Base-by-base conservation (phyloP, 2,888 invertebrate genomes). In the Rhopalosiphum nymphaeae region DNA sequence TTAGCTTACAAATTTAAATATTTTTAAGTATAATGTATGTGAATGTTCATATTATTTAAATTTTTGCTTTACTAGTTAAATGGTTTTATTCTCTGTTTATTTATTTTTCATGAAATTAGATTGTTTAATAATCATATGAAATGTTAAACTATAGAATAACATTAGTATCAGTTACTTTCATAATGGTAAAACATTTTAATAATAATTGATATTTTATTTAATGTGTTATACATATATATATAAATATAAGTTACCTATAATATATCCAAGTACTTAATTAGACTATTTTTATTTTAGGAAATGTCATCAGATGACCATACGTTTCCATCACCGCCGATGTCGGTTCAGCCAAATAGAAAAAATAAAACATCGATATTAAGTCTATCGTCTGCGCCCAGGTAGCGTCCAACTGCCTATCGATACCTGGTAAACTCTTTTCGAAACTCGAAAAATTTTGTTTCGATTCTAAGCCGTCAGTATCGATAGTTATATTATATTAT, bases 291-390 rank as follows among this genome's bases (percentile, higher is more conserved):
- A 49, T 90, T 86, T 61, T 86, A 94, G 93, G 93, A 94, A 94
- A 94, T 94, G 93, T 94, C 93, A 86, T 90, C 93, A 29, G 57
- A 85, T 67, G 89, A 93, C 44, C 89, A 94, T 94, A 90, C 90
- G 4, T 94, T 57, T 86, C 90, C 85, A 61, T 94, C 97, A 95
- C 98, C 98, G 95, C 98, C 98, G 95, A 97, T 98, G 96, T 98
- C 98, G 94, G 98, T 98, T 96, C 98, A 98, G 96, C 98, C 98
- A 95, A 98, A 97, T 95, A 97, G 98, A 96, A 98, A 98, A 96
- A 97, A 97, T 95, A 97, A 97, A 96, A 42, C 93, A 0, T 94
- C 93, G n/a, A 85, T 94, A 10, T 86, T 94, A 85, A 94, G 93
- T 91, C n/a, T 94, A 49, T 90, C 93, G 0, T 94, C 90, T 0